phyloP scores from a whole-genome alignment of 2,888 invertebrate genomes.

The Sinodicranocentrus sp. region DNA sequence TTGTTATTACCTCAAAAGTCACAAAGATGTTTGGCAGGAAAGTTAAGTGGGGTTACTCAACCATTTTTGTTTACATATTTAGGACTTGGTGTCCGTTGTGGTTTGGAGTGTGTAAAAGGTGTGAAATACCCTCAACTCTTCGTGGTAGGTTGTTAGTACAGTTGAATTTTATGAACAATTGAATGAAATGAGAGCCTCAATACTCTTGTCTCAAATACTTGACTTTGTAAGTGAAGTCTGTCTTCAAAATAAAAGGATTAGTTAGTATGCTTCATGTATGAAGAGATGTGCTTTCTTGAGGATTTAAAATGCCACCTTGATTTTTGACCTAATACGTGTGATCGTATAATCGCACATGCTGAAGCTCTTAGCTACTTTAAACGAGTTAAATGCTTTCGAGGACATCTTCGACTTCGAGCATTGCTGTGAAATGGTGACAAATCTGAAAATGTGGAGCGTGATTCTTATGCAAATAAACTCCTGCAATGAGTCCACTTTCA shows the following conservation, averaged over 20 bases:
- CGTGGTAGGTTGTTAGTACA: conserved; percentile 45
- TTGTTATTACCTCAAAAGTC: no score
- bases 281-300: not conserved
- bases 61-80: conserved; percentile 4
- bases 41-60: no score
- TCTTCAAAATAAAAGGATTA: conserved; percentile 35
- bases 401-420: no score
- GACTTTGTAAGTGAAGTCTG: conserved; percentile 20
- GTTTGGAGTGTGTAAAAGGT: conserved; percentile 45
- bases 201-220: conserved; percentile 42
- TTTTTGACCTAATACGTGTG: conserved; percentile 50
- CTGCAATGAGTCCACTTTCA: conserved; percentile 42
- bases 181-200: conserved; percentile 5
- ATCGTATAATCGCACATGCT: conserved; percentile 57
- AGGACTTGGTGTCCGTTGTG: not conserved
- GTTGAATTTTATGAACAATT: not conserved
- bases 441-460: conserved; percentile 14
- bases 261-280: not conserved
- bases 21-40: no score
- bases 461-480: conserved; percentile 41
- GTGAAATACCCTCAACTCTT: conserved; percentile 26
- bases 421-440: not conserved
- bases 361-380: conserved; percentile 5
- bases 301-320: not conserved
- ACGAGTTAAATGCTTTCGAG: conserved; percentile 12